Percentiles rank a stretch among this genome's conserved stretches.
Conservation (phyloP, 37 sponge, comb jelly and placozoan species). For the Oopsacas minuta region DNA sequence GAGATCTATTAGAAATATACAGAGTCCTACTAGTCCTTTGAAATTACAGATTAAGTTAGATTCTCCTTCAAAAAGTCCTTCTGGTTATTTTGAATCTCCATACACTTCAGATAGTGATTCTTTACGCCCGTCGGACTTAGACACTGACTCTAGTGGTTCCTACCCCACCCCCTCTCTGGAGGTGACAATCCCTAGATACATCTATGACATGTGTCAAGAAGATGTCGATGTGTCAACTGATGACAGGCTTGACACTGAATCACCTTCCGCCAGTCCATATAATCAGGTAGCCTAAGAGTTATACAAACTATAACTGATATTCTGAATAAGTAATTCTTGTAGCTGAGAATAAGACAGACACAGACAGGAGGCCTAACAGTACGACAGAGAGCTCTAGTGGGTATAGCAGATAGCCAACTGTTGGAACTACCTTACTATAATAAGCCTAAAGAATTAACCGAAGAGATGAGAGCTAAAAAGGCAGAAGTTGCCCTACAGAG, state of each 20-base stretch:
- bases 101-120: background rate
- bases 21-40: background rate
- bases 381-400: background rate
- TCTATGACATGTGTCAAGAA: background rate
- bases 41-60: background rate
- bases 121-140: background rate
- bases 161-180: background rate
- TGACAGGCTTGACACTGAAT: background rate
- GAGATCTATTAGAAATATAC: background rate
- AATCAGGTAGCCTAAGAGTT: too few relatives aligned
- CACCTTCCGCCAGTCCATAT: background rate
- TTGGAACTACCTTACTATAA: background rate
- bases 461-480: background rate
- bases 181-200: background rate
- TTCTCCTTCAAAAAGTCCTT: background rate
- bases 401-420: background rate
- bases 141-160: background rate
- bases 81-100: background rate
- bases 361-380: background rate
- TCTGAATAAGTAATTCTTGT: too few relatives aligned
- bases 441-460: background rate
- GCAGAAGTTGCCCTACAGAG: background rate
- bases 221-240: background rate
- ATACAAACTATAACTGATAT: too few relatives aligned
- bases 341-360: too few relatives aligned